phyloP scores from a whole-genome alignment of 2,113 vertebrate genomes.

The Isurus oxyrinchus region DNA sequence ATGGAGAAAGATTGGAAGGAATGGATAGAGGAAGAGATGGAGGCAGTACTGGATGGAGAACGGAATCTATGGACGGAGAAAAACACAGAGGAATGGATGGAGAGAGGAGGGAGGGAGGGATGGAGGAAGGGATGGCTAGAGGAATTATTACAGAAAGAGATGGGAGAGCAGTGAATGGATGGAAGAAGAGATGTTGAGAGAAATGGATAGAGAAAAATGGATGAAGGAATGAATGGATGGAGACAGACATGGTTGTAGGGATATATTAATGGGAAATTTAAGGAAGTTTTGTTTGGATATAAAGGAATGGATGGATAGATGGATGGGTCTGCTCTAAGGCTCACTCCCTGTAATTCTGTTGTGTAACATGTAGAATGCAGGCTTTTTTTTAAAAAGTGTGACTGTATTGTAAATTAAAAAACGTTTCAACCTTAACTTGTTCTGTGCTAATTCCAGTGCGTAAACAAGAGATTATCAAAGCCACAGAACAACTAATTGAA shows the following conservation, averaged over 20 bases:
- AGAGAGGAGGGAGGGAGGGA: no score
- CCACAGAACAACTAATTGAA: conserved; percentile 88
- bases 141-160: background rate
- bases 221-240: no score
- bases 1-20: background rate
- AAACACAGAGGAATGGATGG: background rate
- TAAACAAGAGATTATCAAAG: conserved; percentile 89
- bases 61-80: background rate
- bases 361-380: background rate
- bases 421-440: conserved; percentile 20
- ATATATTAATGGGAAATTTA: background rate
- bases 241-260: no score
- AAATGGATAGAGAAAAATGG: background rate
- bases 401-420: background rate
- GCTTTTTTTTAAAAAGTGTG: background rate
- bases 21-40: background rate
- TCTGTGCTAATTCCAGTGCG: conserved; percentile 62
- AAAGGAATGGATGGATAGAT: background rate
- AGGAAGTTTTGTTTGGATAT: background rate
- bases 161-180: background rate
- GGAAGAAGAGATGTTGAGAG: background rate
- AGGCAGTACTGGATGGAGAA: background rate
- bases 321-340: background rate
- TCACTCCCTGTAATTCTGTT: background rate
- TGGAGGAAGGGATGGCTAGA: background rate